Evolutionary conservation across 1,140 invertebrate species (phyloP).

Genomic region (Neomicropteryx cornuta): DNA sequence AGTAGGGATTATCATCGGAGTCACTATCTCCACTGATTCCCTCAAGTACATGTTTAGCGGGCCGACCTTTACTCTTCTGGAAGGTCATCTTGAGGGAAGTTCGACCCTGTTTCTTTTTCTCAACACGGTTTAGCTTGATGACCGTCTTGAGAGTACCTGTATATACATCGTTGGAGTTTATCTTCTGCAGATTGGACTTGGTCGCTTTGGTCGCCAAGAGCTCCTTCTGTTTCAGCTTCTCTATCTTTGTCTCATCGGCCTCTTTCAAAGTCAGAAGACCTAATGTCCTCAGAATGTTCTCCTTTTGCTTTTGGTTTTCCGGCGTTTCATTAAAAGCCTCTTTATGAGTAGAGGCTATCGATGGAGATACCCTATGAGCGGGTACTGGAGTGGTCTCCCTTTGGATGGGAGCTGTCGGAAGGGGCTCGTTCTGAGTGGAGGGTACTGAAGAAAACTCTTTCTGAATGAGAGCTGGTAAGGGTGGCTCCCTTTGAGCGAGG

Average conservation of each 20-base stretch:
- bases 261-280: conserved; percentile 52
- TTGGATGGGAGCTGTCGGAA: background rate
- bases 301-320: conserved; percentile 46
- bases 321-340: conserved; percentile 35
- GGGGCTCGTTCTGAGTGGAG: background rate
- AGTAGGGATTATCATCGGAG: conserved; percentile 50
- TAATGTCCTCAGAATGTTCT: conserved; percentile 49
- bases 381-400: background rate
- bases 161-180: conserved; percentile 38
- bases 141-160: conserved; percentile 70
- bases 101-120: conserved; percentile 47
- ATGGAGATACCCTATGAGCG: too few species aligned
- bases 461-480: background rate
- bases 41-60: conserved; percentile 37
- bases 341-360: too few species aligned
- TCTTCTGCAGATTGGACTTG: conserved; percentile 36
- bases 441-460: background rate
- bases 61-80: conserved; percentile 56
- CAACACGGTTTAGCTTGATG: conserved; percentile 52
- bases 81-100: conserved; percentile 69
- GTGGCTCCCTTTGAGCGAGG: background rate
- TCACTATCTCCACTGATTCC: conserved; percentile 34
- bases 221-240: conserved; percentile 45
- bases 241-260: conserved; percentile 41
- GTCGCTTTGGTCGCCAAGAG: conserved; percentile 41